Conservation (phyloP, 53 echinoderm and acorn worm genomes). For the Glandiceps talaboti region DNA sequence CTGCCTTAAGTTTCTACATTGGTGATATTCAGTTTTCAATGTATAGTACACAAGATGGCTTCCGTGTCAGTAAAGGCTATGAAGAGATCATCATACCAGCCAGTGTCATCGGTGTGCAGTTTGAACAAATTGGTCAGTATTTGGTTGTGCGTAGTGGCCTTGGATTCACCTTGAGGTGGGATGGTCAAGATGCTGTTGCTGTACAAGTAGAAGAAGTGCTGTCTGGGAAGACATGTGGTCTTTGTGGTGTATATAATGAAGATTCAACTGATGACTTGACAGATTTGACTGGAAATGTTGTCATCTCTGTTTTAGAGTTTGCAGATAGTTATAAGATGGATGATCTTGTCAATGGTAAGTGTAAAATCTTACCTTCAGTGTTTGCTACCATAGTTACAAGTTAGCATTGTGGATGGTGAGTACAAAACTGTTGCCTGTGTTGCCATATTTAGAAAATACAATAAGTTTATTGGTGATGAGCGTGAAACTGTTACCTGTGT, state of each 20-base stretch:
- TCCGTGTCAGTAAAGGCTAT: neutral
- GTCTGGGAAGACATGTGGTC: neutral
- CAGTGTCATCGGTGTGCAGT: neutral
- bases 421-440: no score
- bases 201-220: neutral
- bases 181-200: neutral
- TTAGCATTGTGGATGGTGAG: no score
- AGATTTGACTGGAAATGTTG: neutral
- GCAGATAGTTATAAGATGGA: neutral
- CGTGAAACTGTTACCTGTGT: no score
- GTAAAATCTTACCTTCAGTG: no score
- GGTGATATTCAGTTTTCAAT: neutral
- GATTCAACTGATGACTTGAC: neutral
- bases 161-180: slow-evolving; percentile 5
- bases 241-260: neutral
- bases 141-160: neutral
- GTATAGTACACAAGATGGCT: neutral
- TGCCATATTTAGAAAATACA: no score
- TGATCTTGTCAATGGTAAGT: neutral
- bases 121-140: slow-evolving; percentile 1
- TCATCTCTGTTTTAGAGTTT: neutral
- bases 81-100: neutral
- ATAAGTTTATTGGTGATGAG: no score
- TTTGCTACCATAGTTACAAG: no score
- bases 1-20: neutral